Base-by-base conservation (phyloP, 2,113 vertebrate species). In the Chascanopsetta lugubris region DNA sequence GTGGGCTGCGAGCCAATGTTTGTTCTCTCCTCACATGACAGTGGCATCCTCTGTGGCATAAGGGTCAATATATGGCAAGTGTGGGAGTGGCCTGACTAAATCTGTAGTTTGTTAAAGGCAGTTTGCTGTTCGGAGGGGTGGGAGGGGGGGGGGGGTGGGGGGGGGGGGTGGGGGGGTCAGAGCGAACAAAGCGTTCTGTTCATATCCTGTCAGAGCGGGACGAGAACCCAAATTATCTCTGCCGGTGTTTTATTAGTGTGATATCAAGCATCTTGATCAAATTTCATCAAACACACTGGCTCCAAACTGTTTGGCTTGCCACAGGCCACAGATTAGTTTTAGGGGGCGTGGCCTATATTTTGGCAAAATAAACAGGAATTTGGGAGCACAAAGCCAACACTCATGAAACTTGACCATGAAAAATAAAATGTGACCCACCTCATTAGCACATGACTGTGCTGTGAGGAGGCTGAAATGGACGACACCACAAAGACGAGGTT, bases 21-120 rank as follows among this genome's bases (percentile, higher is more conserved):
- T 64, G 68, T 64, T 67, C 43, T 66, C 62, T 63, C 47, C 56
- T 76, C 84, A 80, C 55, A 80, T 77, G 82, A 81, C 63, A 59
- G 51, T 30, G 38, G 43, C 20, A 15, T 82, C 55, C 45, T 69
- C 53, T 71, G 24, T 66, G 46, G 43, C 24, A 49, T 15, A 3
- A 12, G 26, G 72, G 57, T 72, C 56, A 58, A 57, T 73, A 49
- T 6, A 11, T 53, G 67, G 34, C 20, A 32, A 69, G 62, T 70
- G 57, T 84, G 74, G 78, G 71, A 67, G 49, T 48, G 49, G 20
- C 50, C 22, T 69, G 67, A 71, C 78, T 81, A 54, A 81, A 75
- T 50, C 67, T 66, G 61, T 24, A 68, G 59, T 47, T 57, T 55
- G 43, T 38, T 58, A 47, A 79, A 75, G 18, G 54, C 47, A 73